phyloP scores from a whole-genome alignment of 2,888 invertebrate species.

The Megalurothrips usitatus region DNA sequence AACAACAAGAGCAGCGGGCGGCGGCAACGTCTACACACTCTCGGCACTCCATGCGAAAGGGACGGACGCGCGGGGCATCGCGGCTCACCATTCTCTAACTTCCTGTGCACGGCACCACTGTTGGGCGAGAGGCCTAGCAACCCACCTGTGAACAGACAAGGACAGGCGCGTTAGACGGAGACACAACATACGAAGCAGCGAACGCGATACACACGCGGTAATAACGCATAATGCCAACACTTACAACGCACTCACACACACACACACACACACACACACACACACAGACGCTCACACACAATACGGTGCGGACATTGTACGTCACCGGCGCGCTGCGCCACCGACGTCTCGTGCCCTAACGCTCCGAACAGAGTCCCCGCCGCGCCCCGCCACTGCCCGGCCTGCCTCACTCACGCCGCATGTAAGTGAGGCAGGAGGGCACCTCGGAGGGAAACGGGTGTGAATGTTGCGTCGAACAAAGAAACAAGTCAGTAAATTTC shows the following conservation, averaged over 20 bases:
- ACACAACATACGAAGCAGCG: background rate
- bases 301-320: background rate
- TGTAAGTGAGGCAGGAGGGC: too few species aligned
- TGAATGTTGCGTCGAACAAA: too few species aligned
- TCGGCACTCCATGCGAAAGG: background rate
- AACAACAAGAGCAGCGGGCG: too few species aligned
- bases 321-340: background rate
- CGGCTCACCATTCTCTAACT: constrained; percentile 20
- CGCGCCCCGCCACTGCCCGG: background rate
- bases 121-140: background rate
- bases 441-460: too few species aligned
- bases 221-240: constrained; percentile 18
- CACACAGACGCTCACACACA: background rate
- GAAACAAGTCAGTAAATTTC: background rate
- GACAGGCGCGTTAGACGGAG: background rate
- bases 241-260: background rate
- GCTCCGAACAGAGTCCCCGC: background rate
- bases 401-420: too few species aligned
- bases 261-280: background rate
- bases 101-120: background rate
- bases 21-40: background rate
- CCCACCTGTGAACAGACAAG: constrained; percentile 14
- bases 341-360: background rate
- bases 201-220: background rate
- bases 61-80: background rate